Conservation (phyloP, 2,797 vertebrate species). For the Brachyrhaphis roseni region DNA sequence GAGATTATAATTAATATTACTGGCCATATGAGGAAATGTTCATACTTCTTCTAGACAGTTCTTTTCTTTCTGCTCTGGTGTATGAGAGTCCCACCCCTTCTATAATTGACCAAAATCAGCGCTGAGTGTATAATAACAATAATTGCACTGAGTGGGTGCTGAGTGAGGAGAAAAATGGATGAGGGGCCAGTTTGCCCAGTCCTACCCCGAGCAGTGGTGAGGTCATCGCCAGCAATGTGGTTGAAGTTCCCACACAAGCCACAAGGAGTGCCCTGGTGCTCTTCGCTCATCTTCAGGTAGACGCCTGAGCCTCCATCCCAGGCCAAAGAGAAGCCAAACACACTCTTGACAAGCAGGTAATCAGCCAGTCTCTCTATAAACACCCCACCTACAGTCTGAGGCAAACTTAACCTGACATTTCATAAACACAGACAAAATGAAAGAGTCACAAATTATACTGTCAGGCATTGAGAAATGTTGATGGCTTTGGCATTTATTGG, state of each 20-base stretch:
- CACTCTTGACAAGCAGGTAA: conserved; percentile 96
- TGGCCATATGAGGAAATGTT: conserved; percentile 51
- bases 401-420: conserved; percentile 85
- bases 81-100: conserved; percentile 46
- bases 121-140: conserved; percentile 73
- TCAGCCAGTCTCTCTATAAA: conserved; percentile 95
- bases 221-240: conserved; percentile 90
- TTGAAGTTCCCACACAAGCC: conserved; percentile 98
- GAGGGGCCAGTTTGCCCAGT: conserved; percentile 51
- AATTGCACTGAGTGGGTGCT: conserved; percentile 69
- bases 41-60: conserved; percentile 52
- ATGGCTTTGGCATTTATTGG: neutral
- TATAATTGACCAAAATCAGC: conserved; percentile 63
- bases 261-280: conserved; percentile 91
- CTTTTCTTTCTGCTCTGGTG: conserved; percentile 38
- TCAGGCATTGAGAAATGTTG: conserved; percentile 1
- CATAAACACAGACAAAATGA: conserved; percentile 18
- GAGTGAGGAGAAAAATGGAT: conserved; percentile 71
- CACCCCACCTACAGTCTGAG: conserved; percentile 89
- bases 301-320: conserved; percentile 96
- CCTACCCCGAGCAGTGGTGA: conserved; percentile 90
- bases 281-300: conserved; percentile 95
- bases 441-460: conserved; percentile 14
- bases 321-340: conserved; percentile 96
- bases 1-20: conserved; percentile 59